A percentile compares a stretch with the other conserved stretches of the same genome.
Evolutionary conservation across 2,113 vertebrate genomes (phyloP).

Genomic region (Carettochelys insculpta): DNA sequence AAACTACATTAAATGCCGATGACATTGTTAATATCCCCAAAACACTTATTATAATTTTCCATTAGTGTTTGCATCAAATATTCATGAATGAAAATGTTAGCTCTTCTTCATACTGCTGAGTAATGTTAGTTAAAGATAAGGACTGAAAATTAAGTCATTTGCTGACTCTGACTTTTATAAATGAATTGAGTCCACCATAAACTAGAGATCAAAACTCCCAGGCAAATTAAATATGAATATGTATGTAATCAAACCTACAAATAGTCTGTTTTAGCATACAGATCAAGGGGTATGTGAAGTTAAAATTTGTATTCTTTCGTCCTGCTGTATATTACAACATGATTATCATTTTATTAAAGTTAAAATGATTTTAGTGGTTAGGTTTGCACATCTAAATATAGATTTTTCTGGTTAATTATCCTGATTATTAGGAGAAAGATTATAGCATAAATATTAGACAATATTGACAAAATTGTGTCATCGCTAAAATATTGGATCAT

Average conservation of each 20-base stretch:
- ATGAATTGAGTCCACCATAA: not conserved
- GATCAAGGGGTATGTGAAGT: not conserved
- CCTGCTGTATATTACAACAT: not conserved
- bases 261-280: not conserved
- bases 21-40: accelerated
- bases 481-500: not conserved
- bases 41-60: too few species aligned
- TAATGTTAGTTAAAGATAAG: not conserved
- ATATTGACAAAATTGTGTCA: not conserved
- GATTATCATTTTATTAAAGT: not conserved
- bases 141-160: not conserved
- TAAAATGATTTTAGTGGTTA: not conserved
- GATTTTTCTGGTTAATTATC: not conserved
- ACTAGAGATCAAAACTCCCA: not conserved
- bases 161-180: not conserved
- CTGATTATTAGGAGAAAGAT: not conserved
- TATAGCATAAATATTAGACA: not conserved
- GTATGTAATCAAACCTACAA: not conserved
- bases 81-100: not conserved
- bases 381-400: not conserved
- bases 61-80: not conserved
- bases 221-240: not conserved
- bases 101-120: not conserved
- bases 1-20: accelerated
- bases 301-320: not conserved